Percentiles rank a stretch among this genome's conserved stretches.
Conservation (phyloP, 1,140 invertebrate genomes). For the Drosophila parvula region DNA sequence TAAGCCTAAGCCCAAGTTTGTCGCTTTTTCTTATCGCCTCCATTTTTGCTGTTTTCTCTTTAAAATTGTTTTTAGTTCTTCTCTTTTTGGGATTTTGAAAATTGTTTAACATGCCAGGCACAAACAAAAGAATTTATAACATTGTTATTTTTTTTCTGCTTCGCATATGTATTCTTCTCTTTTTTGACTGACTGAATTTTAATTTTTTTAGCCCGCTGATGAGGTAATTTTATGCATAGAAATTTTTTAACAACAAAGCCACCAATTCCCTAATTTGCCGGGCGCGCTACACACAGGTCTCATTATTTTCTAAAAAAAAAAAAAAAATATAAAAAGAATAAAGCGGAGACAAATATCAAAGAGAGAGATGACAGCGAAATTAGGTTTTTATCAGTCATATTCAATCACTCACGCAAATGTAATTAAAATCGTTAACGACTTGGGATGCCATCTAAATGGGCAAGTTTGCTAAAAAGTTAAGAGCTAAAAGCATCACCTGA, state of each 20-base stretch:
- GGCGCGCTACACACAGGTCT: constrained; percentile 50
- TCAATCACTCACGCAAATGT: constrained; percentile 49
- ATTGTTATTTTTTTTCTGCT: constrained; percentile 43
- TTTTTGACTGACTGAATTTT: constrained; percentile 66
- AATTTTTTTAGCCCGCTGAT: constrained; percentile 70
- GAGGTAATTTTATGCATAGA: constrained; percentile 79
- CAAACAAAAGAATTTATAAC: constrained; percentile 81
- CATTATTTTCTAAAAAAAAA: constrained; percentile 43
- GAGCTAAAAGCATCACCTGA: not conserved
- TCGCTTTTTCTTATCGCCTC: constrained; percentile 20
- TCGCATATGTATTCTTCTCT: constrained; percentile 29
- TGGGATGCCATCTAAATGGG: constrained; percentile 24
- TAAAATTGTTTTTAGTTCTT: constrained; percentile 27
- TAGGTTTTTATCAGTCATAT: constrained; percentile 46
- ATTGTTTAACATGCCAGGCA: constrained; percentile 74
- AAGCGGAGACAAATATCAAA: constrained; percentile 4
- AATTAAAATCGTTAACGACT: constrained; percentile 51
- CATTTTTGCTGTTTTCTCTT: constrained; percentile 44
- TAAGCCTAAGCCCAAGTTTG: constrained; percentile 9
- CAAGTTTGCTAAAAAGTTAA: not conserved
- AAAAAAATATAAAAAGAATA: not conserved
- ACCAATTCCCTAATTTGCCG: constrained; percentile 58
- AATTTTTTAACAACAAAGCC: constrained; percentile 47
- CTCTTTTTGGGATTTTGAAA: constrained; percentile 58
- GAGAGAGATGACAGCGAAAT: constrained; percentile 55